Conservation (phyloP, 2,888 invertebrate genomes). For the Melanostoma scalare region DNA sequence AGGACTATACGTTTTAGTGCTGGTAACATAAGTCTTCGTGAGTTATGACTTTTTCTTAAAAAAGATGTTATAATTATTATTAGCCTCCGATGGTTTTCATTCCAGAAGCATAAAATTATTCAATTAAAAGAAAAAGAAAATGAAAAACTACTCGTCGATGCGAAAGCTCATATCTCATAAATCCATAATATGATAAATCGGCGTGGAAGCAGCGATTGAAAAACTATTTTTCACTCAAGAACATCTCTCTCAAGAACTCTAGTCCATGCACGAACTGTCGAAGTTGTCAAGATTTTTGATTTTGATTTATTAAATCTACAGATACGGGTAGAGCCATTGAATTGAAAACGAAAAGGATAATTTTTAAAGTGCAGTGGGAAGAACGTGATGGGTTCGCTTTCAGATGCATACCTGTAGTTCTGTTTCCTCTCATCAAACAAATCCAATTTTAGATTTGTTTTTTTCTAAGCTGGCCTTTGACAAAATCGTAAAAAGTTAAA, state of each 20-base stretch:
- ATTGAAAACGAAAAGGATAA: slow-evolving; percentile 13
- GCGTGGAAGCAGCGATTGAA: slow-evolving; percentile 35
- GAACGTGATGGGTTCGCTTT: too few relatives aligned
- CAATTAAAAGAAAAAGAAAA: slow-evolving; percentile 26
- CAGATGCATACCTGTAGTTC: background rate
- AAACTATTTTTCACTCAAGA: slow-evolving; percentile 61
- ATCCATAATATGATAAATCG: slow-evolving; percentile 57
- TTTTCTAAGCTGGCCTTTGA: slow-evolving; percentile 49
- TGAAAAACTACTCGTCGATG: slow-evolving; percentile 6
- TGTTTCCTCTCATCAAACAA: too few relatives aligned
- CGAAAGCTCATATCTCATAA: slow-evolving; percentile 42
- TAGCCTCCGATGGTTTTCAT: slow-evolving; percentile 4
- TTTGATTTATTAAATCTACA: slow-evolving; percentile 65
- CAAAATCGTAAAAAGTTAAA: slow-evolving; percentile 20
- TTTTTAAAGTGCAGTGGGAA: too few relatives aligned
- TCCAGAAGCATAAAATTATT: slow-evolving; percentile 19
- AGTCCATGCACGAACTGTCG: slow-evolving; percentile 55
- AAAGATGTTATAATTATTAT: slow-evolving; percentile 15
- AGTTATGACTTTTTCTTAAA: slow-evolving; percentile 14
- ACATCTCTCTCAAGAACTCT: slow-evolving; percentile 19
- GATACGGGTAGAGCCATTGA: slow-evolving; percentile 8
- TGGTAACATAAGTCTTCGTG: background rate
- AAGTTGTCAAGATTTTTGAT: slow-evolving; percentile 63
- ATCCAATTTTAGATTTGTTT: background rate
- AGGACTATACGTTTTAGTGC: slow-evolving; percentile 12